phyloP scores from a whole-genome alignment of 2,797 vertebrate species.

The Notolabrus celidotus region DNA sequence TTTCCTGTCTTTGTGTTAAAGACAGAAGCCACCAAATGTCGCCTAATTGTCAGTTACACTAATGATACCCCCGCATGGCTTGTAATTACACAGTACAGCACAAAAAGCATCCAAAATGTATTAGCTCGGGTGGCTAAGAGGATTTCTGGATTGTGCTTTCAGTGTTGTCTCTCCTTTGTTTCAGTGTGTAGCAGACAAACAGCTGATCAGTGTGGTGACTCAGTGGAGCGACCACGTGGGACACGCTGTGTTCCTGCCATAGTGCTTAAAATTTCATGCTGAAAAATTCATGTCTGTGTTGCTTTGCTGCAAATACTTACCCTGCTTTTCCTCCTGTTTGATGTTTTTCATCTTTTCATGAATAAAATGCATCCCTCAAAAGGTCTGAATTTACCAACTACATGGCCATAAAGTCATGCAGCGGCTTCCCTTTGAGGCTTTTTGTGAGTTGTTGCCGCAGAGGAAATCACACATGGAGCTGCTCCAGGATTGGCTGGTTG shows the following conservation, averaged over 20 bases:
- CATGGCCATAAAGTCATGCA: background rate
- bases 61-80: slow-evolving; percentile 6
- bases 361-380: background rate
- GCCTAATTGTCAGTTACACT: slow-evolving; percentile 23
- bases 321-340: slow-evolving; percentile 27
- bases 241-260: slow-evolving; percentile 10
- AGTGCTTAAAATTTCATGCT: slow-evolving; percentile 16
- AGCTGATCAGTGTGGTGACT: slow-evolving; percentile 45
- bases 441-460: too few species aligned
- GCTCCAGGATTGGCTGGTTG: too few species aligned
- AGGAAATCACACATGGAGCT: too few species aligned
- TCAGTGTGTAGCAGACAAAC: slow-evolving; percentile 41
- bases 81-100: slow-evolving; percentile 9
- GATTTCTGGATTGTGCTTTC: slow-evolving; percentile 42
- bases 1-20: background rate
- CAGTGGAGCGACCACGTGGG: slow-evolving; percentile 19
- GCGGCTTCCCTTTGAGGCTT: background rate
- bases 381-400: background rate
- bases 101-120: slow-evolving; percentile 9
- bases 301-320: too few species aligned
- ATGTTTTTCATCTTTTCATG: background rate
- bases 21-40: slow-evolving; percentile 23
- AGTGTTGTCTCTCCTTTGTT: slow-evolving; percentile 31
- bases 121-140: slow-evolving; percentile 34
- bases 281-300: slow-evolving; percentile 17